A percentile compares a stretch with the other conserved stretches of the same genome.
Conservation (phyloP, 2,888 invertebrate genomes). For the Melipona bicolor region DNA sequence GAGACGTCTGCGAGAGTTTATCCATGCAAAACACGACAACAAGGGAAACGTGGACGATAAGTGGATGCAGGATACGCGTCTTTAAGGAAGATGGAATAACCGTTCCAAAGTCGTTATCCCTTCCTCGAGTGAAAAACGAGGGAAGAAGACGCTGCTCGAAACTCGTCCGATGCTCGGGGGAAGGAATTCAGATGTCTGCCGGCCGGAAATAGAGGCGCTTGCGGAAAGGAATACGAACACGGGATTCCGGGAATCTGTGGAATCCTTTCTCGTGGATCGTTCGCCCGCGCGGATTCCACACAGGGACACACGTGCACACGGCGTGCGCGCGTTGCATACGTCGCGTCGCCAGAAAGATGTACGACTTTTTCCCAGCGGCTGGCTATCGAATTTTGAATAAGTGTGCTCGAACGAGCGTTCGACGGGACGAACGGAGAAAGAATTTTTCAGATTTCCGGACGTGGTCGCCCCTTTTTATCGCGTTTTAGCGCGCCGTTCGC, state of each 20-base stretch:
- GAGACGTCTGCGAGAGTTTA: background rate
- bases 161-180: background rate
- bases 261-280: constrained; percentile 42
- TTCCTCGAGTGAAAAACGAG: background rate
- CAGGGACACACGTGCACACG: background rate
- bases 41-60: background rate
- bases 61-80: background rate
- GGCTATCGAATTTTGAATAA: constrained; percentile 48
- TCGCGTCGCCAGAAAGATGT: constrained; percentile 26
- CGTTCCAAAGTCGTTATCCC: background rate
- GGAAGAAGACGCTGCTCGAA: no score
- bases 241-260: constrained; percentile 46
- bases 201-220: constrained; percentile 38
- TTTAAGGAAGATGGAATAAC: background rate
- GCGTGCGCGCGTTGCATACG: background rate
- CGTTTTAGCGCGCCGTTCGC: background rate
- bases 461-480: constrained; percentile 1
- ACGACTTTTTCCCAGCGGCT: constrained; percentile 24
- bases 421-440: constrained; percentile 34
- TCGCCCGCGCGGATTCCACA: constrained; percentile 51
- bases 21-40: background rate
- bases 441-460: constrained; percentile 15
- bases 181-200: constrained; percentile 12
- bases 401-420: constrained; percentile 49
- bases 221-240: constrained; percentile 37